Conservation (phyloP, 2,113 vertebrate species). For the Nesogale talazaci region DNA sequence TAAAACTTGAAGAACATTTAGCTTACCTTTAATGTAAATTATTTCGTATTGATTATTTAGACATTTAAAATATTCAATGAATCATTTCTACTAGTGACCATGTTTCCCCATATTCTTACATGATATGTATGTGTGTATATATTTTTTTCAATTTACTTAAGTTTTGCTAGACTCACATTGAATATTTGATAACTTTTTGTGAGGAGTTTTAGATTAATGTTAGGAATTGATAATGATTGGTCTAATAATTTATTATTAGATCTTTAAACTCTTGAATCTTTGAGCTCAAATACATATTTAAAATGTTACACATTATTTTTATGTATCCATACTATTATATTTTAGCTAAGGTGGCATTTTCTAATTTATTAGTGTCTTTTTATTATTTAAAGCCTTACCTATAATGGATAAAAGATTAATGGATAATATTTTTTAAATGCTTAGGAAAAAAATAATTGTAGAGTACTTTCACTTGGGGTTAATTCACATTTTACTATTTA, state of each 20-base stretch:
- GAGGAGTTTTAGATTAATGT: slow-evolving; percentile 16
- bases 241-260: background rate
- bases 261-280: slow-evolving; percentile 20
- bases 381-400: slow-evolving; percentile 43
- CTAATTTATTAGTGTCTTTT: slow-evolving; percentile 21
- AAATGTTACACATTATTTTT: slow-evolving; percentile 29
- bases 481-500: background rate
- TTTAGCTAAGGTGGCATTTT: slow-evolving; percentile 32
- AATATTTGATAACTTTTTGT: background rate
- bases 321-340: background rate
- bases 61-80: slow-evolving; percentile 53
- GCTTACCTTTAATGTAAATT: slow-evolving; percentile 64
- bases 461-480: background rate
- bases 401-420: background rate
- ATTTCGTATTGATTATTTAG: slow-evolving; percentile 51
- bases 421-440: background rate
- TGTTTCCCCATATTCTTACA: slow-evolving; percentile 32
- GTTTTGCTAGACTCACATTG: background rate
- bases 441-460: slow-evolving; percentile 25
- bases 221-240: background rate
- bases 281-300: slow-evolving; percentile 3
- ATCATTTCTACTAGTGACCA: slow-evolving; percentile 29
- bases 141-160: background rate
- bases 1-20: slow-evolving; percentile 65
- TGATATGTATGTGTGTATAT: background rate